Conservation (phyloP, 2,113 vertebrate genomes). For the Indicator indicator region DNA sequence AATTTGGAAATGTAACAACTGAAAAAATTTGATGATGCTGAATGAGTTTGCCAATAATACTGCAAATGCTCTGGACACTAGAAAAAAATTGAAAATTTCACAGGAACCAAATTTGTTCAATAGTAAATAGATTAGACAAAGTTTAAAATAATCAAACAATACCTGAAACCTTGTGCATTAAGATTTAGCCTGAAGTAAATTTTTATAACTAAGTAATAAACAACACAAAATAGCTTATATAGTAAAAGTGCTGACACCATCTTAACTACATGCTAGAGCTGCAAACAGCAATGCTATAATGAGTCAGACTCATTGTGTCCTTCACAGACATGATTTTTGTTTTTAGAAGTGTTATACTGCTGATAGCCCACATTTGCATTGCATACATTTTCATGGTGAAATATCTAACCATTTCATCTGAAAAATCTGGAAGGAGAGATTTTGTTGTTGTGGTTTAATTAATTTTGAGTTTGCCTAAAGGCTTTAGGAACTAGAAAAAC, state of each 20-base stretch:
- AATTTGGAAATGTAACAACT: background rate
- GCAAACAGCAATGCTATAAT: slow-evolving; percentile 6
- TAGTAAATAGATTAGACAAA: background rate
- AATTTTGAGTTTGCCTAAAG: slow-evolving; percentile 50
- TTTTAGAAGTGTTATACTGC: slow-evolving; percentile 44
- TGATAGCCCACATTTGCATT: slow-evolving; percentile 52
- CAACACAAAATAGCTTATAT: slow-evolving; percentile 31
- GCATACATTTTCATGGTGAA: slow-evolving; percentile 47
- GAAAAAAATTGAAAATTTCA: background rate
- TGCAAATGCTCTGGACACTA: background rate
- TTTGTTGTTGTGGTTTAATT: slow-evolving; percentile 48
- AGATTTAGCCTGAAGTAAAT: slow-evolving; percentile 26
- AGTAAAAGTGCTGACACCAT: slow-evolving; percentile 40
- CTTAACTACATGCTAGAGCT: background rate
- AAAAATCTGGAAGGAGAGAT: background rate
- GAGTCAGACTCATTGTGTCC: slow-evolving; percentile 37
- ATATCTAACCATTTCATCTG: slow-evolving; percentile 28
- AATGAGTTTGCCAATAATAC: background rate
- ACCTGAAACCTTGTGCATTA: background rate
- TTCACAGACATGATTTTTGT: slow-evolving; percentile 41
- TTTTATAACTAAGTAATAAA: slow-evolving; percentile 52
- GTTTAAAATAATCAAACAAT: background rate
- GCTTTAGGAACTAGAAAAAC: slow-evolving; percentile 48
- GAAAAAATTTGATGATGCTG: background rate
- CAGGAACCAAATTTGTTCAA: background rate